Conservation (phyloP, 2,888 invertebrate species). For the Drosophila melanosoma region DNA sequence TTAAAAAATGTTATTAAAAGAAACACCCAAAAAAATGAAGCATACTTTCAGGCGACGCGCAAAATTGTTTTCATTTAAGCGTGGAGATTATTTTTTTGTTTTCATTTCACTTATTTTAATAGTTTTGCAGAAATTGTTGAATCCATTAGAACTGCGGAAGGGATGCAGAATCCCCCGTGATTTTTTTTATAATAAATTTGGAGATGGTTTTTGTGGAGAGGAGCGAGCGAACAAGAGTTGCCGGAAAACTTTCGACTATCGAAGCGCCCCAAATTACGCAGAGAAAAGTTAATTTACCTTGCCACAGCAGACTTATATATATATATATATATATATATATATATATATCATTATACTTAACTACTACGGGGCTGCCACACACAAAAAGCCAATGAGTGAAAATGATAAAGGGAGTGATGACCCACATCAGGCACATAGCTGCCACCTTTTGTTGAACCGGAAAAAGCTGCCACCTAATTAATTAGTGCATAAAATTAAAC, state of each 20-base stretch:
- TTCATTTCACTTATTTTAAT: not conserved
- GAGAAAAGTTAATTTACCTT: not conserved
- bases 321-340: not conserved
- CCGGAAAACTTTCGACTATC: not conserved
- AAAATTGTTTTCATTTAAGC: conserved; percentile 10
- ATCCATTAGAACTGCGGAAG: not conserved
- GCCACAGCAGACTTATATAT: not conserved
- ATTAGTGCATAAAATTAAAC: conserved; percentile 61
- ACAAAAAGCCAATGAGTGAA: conserved; percentile 30
- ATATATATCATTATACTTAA: conserved; percentile 11
- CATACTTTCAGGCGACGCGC: conserved; percentile 51
- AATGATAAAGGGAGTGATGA: conserved; percentile 46
- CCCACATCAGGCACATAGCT: conserved; percentile 37
- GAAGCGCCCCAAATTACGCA: not conserved
- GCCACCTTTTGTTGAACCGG: conserved; percentile 18
- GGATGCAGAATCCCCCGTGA: not conserved
- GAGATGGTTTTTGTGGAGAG: not conserved
- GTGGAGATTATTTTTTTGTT: not conserved
- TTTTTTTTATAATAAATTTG: not conserved
- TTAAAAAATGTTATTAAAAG: not conserved
- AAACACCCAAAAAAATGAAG: conserved; percentile 9
- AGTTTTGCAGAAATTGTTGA: not conserved
- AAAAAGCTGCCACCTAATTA: conserved; percentile 54
- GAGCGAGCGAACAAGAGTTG: not conserved
- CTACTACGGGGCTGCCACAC: conserved; percentile 17